Conservation (phyloP, 2,113 vertebrate genomes). For the Oreochromis tanganicae region DNA sequence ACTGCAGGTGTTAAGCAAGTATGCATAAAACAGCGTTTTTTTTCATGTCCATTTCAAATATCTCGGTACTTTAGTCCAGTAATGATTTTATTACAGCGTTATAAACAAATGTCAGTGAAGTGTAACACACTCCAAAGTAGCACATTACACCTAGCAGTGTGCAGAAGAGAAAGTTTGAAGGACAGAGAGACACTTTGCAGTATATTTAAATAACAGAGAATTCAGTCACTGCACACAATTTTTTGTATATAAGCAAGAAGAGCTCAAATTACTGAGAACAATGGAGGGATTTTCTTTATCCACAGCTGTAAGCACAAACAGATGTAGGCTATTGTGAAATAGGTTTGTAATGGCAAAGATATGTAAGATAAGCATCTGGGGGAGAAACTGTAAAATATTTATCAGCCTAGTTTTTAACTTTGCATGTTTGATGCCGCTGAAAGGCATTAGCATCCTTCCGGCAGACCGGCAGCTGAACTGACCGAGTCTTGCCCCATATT, state of each 20-base stretch:
- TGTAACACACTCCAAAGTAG: not conserved
- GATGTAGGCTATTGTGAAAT: not conserved
- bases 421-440: constrained; percentile 36
- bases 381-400: constrained; percentile 44
- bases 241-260: not conserved
- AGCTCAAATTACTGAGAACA: not conserved
- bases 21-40: not conserved
- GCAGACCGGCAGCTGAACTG: constrained; percentile 16
- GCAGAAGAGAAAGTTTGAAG: not conserved
- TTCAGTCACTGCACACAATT: not conserved
- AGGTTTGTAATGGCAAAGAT: constrained; percentile 11
- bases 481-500: constrained; percentile 1
- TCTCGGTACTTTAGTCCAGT: not conserved
- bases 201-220: not conserved
- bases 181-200: not conserved
- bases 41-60: not conserved
- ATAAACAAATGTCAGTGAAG: not conserved
- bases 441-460: constrained; percentile 35
- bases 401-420: constrained; percentile 18
- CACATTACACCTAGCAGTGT: not conserved
- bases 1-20: not conserved
- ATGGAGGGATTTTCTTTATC: not conserved
- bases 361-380: constrained; percentile 24
- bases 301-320: constrained; percentile 13
- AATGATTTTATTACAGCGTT: not conserved